phyloP scores from a whole-genome alignment of 2,888 invertebrate genomes.

The Phortica magna region DNA sequence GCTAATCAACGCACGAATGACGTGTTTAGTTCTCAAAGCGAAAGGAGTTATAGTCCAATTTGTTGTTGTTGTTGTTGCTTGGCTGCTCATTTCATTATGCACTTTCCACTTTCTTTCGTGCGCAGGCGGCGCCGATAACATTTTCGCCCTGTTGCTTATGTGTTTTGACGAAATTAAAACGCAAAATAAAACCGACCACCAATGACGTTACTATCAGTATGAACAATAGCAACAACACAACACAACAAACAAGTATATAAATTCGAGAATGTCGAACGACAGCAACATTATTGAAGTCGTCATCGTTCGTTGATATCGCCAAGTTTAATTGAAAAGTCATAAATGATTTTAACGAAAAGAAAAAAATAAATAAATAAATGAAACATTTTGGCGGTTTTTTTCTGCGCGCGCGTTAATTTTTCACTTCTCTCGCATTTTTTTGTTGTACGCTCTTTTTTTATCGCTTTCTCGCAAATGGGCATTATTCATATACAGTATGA shows the following conservation, averaged over 20 bases:
- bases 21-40: neutral
- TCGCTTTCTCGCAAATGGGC: no score
- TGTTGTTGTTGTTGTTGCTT: neutral
- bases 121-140: conserved; percentile 58
- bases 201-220: conserved; percentile 57
- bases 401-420: conserved; percentile 33
- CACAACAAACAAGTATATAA: conserved; percentile 3
- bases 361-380: neutral
- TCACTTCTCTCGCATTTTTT: neutral
- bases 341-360: conserved; percentile 23
- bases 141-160: conserved; percentile 58
- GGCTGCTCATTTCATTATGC: neutral
- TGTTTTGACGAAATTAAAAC: conserved; percentile 8
- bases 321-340: conserved; percentile 34
- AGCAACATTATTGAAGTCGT: neutral
- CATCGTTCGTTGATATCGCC: neutral
- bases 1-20: conserved; percentile 46
- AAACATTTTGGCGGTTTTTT: conserved; percentile 30
- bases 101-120: conserved; percentile 46
- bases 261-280: neutral
- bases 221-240: conserved; percentile 43
- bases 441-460: conserved; percentile 20
- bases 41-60: neutral
- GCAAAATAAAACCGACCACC: neutral
- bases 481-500: neutral